These are phyloP conservation scores for Mythimna ferrago DNA, from an alignment of 2,888 invertebrate species.

Conservation along the genomic window DNA sequence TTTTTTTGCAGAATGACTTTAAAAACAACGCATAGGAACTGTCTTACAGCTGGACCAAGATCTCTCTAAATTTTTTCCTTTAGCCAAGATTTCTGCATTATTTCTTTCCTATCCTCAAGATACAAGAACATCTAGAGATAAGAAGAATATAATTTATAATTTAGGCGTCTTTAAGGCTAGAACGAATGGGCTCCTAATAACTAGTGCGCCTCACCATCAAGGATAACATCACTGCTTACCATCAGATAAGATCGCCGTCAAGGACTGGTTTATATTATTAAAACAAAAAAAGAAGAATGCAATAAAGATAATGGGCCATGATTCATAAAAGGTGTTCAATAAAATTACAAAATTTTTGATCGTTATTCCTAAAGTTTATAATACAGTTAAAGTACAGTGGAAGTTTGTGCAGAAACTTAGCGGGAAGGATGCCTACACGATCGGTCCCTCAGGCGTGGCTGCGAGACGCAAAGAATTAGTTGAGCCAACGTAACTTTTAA, in stretches of 20 bases:
- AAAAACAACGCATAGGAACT: neutral
- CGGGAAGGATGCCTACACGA: conserved; percentile 11
- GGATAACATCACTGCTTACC: too few relatives aligned
- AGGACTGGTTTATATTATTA: too few relatives aligned
- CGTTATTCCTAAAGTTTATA: neutral
- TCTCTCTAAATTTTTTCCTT: neutral
- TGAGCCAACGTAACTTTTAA: conserved; percentile 46
- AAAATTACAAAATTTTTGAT: neutral
- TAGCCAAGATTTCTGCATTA: neutral
- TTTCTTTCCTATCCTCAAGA: neutral
- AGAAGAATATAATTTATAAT: neutral
- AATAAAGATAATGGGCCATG: neutral
- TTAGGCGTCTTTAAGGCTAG: too few relatives aligned
- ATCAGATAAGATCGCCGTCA: too few relatives aligned
- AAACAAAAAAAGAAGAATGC: neutral
- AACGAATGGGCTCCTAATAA: too few relatives aligned
- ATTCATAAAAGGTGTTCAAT: neutral
- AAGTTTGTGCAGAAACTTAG: conserved; percentile 24
- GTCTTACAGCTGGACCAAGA: neutral
- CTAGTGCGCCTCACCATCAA: too few relatives aligned
- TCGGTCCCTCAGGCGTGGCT: conserved; percentile 28
- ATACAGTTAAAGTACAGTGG: neutral
- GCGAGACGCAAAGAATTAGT: conserved; percentile 27
- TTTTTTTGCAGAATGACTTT: too few relatives aligned
- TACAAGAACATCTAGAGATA: neutral